A percentile compares a stretch with the other conserved stretches of the same genome.
These are phyloP conservation scores for Tuberolachnus salignus DNA, from an alignment of 2,888 invertebrate genomes.

Conservation along the genomic window DNA sequence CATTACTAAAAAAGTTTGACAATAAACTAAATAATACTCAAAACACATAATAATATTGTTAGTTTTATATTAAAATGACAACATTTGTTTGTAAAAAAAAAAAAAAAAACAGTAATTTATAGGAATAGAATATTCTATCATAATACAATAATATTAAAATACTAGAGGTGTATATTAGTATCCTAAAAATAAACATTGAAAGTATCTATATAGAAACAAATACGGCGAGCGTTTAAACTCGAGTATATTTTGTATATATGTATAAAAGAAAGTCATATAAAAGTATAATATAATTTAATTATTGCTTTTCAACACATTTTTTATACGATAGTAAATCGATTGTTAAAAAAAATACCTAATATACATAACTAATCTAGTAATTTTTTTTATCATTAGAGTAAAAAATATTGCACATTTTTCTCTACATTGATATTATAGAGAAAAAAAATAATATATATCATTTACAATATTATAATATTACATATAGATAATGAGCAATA, in stretches of 20 bases:
- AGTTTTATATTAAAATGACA: neutral
- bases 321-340: neutral
- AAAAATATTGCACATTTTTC: slow-evolving; percentile 15
- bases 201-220: neutral
- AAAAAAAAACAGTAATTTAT: neutral
- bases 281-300: slow-evolving; percentile 10
- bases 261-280: neutral
- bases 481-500: slow-evolving; percentile 8
- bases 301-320: slow-evolving; percentile 42
- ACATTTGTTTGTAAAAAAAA: slow-evolving; percentile 18
- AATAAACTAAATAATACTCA: no score
- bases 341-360: slow-evolving; percentile 2
- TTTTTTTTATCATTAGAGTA: neutral
- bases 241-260: neutral
- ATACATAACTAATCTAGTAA: neutral
- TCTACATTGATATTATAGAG: no score
- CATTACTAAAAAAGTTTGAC: no score
- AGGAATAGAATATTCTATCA: slow-evolving; percentile 25
- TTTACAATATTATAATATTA: neutral
- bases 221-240: neutral
- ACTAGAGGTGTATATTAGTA: no score
- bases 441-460: neutral
- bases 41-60: neutral
- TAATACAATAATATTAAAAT: slow-evolving; percentile 16
- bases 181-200: neutral